Percentiles rank a stretch among this genome's conserved stretches.
Conservation (phyloP, 2,888 invertebrate species). For the Xylophagus ater region DNA sequence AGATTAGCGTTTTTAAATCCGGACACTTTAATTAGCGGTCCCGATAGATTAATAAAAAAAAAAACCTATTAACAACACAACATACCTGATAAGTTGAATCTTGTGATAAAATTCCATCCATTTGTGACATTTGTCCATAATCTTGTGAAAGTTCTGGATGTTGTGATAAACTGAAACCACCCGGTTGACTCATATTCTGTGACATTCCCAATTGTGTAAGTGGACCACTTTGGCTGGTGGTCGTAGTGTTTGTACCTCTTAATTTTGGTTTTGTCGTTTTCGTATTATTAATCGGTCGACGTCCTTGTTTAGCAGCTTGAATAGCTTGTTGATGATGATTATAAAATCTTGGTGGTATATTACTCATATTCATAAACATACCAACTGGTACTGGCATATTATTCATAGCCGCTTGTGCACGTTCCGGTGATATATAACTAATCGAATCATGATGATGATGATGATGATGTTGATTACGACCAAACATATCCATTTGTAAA, state of each 20-base stretch:
- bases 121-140: slow-evolving; percentile 57
- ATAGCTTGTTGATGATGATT: slow-evolving; percentile 62
- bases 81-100: slow-evolving; percentile 73
- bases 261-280: slow-evolving; percentile 13
- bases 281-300: slow-evolving; percentile 24
- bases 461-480: too few species aligned
- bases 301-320: slow-evolving; percentile 38
- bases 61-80: neutral
- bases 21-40: too few species aligned
- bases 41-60: too few species aligned
- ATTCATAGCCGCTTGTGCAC: slow-evolving; percentile 59
- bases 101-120: slow-evolving; percentile 89
- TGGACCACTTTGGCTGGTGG: slow-evolving; percentile 53
- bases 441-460: slow-evolving; percentile 86
- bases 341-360: slow-evolving; percentile 62
- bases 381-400: slow-evolving; percentile 87
- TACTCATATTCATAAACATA: slow-evolving; percentile 86
- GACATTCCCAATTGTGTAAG: slow-evolving; percentile 69
- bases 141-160: slow-evolving; percentile 44
- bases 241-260: too few species aligned
- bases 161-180: slow-evolving; percentile 53
- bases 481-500: slow-evolving; percentile 49
- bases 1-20: too few species aligned
- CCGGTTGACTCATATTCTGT: slow-evolving; percentile 58
- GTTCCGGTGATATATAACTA: slow-evolving; percentile 82